These are phyloP conservation scores for Pyralis farinalis DNA, from an alignment of 2,888 invertebrate species.

Conservation along the genomic window DNA sequence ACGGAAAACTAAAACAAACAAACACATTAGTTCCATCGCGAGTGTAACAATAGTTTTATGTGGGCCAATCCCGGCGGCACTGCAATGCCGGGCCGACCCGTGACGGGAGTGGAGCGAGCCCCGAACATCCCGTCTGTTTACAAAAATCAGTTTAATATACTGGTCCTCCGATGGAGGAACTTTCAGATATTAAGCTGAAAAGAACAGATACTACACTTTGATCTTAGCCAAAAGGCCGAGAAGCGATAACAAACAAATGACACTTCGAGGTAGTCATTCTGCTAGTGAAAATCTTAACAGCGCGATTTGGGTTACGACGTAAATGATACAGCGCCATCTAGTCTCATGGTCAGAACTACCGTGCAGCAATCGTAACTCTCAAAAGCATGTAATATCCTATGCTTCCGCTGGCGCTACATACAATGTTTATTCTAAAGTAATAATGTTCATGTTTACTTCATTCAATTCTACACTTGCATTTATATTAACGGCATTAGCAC, in stretches of 20 bases:
- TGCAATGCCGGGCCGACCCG: conserved; percentile 31
- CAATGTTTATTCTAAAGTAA: too few species aligned
- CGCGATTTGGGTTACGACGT: not conserved
- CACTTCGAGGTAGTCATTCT: not conserved
- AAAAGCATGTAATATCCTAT: too few species aligned
- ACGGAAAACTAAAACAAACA: too few species aligned
- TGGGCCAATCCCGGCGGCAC: conserved; percentile 29
- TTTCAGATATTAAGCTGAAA: conserved; percentile 29
- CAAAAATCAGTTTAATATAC: conserved; percentile 31
- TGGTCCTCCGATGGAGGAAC: conserved; percentile 29
- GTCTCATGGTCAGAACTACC: not conserved
- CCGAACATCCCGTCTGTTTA: conserved; percentile 25
- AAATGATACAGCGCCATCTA: not conserved
- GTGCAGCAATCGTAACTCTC: too few species aligned
- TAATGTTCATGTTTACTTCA: too few species aligned
- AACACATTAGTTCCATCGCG: too few species aligned
- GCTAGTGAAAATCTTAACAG: not conserved
- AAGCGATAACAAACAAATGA: conserved; percentile 18
- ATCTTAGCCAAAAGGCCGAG: conserved; percentile 28
- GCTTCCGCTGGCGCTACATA: too few species aligned
- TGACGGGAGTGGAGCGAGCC: conserved; percentile 29
- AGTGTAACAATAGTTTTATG: too few species aligned
- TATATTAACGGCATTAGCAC: too few species aligned
- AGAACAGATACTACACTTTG: conserved; percentile 28
- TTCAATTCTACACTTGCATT: too few species aligned